Base-by-base conservation (phyloP, 1,140 invertebrate genomes). In the Cardiocondyla obscurior region DNA sequence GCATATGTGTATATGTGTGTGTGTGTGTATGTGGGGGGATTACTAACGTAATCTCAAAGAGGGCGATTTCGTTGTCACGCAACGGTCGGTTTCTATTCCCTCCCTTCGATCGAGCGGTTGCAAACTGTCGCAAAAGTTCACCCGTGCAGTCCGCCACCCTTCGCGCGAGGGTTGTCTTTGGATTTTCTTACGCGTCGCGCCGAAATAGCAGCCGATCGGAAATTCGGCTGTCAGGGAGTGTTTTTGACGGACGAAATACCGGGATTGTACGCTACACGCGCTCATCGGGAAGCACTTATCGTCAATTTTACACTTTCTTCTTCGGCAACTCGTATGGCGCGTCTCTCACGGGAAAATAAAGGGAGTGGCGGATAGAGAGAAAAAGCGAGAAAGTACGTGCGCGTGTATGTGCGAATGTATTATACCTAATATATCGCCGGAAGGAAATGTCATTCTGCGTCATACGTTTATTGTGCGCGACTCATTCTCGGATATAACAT, bases 31-130 rank as follows among this genome's bases (percentile, higher is more conserved):
- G n/a, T n/a, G n/a, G n/a, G n/a, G n/a, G n/a, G n/a, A n/a, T n/a
- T n/a, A n/a, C n/a, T n/a, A n/a, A n/a, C n/a, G 65, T 73, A 82
- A 58, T 46, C 30, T 74, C 57, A 16, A 85, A 83, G 25, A n/a
- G 58, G 81, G 44, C n/a, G 12, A 81, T 44, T 7, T 25, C 14
- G 14, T 19, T 22, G 85, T 89, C 87, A 89, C 87, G 88, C 87
- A 73, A 90, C 84, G 73, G 82, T 73, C 88, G 73, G 81, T 44
- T 67, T 55, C 62, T 51, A n/a, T n/a, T n/a, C n/a, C 33, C 67
- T 33, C 10, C 70, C 14, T 8, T 55, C 49, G 62, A 84, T 81
- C 74, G 79, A 84, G 74, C 55, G 25, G 70, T 25, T 62, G 39
- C 7, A 51, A 44, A 53, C 6, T 51, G 76, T n/a, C 30, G 44